Evolutionary conservation across 1,140 invertebrate species (phyloP), one percentile per base, ranked within the genome.

Genomic region (Centruroides sculpturatus): DNA sequence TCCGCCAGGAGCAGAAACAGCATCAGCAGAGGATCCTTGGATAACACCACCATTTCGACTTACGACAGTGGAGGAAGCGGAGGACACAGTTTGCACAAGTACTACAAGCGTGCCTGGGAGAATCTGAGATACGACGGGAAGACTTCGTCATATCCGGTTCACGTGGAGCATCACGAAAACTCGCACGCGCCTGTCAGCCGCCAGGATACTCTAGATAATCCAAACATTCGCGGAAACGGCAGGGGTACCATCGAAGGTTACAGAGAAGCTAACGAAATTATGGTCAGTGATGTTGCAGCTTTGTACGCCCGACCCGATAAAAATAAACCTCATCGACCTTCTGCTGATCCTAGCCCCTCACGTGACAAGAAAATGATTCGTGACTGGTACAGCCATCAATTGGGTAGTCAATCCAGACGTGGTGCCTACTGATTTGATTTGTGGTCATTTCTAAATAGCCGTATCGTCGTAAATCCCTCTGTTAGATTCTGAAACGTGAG

Each of bases 41-140:
- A 73, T 59, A 71, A 71, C 61, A 69, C 67, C 41, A 74, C 72
- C 11, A 69, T 73, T 35, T 68, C 67, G 12, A 71, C 71, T 50
- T 66, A 71, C 63, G 68, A 74, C 56, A 86, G 86, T 60, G 85
- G 85, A 55, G 57, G 67, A 55, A 87, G 89, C 67, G 87, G 86
- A 12, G 79, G 87, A 51, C 83, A 80, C 47, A 81, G 88, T 47
- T 76, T 92, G 57, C 92, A 90, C 72, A 82, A 87, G 66, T 85
- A 85, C 69, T 93, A 93, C 74, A 80, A 87, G 13, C 85, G 89
- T 72, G 89, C 89, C 5, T 93, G 90, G 90, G 88, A 92, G 69
- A 91, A 92, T 71, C 78, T 93, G 1, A 61, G 64, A 10, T 66
- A 61, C 48, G 62, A 59, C 47, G 59, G 56, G 35, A 60, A 55